phyloP scores from a whole-genome alignment of 1,140 invertebrate genomes.

The Pseudachorutes palmiensis region DNA sequence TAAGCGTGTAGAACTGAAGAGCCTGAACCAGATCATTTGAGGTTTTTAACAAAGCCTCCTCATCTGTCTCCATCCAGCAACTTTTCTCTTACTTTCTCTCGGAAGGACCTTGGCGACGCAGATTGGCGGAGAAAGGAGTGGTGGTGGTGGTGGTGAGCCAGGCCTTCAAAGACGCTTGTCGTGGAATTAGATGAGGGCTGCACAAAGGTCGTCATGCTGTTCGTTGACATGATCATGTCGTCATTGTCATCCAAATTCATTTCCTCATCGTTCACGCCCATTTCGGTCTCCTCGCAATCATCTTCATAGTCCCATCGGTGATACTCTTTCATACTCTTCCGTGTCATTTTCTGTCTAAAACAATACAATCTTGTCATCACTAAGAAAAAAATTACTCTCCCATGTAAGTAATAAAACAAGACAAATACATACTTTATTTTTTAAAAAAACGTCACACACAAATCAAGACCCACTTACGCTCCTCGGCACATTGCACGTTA shows the following conservation, averaged over 20 bases:
- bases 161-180: neutral
- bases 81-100: neutral
- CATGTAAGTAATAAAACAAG: too few species aligned
- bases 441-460: too few species aligned
- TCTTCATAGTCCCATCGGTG: neutral
- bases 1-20: neutral
- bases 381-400: too few species aligned
- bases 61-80: too few species aligned
- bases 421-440: too few species aligned
- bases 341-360: neutral
- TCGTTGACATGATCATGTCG: neutral
- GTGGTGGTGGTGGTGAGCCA: neutral
- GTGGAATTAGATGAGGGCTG: neutral
- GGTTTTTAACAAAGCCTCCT: neutral
- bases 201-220: neutral
- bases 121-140: neutral
- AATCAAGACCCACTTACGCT: too few species aligned
- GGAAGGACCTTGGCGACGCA: neutral
- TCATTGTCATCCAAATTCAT: conserved; percentile 2
- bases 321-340: neutral
- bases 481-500: too few species aligned
- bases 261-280: neutral
- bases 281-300: neutral
- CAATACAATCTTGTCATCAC: neutral
- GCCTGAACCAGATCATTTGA: neutral